phyloP scores from a whole-genome alignment of 2,113 vertebrate genomes.

The Malaclemys terrapin region DNA sequence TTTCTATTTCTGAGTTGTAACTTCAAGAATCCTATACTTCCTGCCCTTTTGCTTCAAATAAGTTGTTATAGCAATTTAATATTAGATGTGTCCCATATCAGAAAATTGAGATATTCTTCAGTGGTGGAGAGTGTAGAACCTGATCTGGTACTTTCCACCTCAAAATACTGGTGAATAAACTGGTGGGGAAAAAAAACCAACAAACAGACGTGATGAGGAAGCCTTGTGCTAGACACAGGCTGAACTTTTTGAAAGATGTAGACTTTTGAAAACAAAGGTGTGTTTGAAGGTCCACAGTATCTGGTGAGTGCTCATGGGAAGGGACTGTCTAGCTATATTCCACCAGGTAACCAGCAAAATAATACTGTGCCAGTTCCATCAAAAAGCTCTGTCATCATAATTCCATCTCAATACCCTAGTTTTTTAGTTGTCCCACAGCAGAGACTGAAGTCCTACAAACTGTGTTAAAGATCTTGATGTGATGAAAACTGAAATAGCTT shows the following conservation, averaged over 20 bases:
- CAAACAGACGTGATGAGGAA: not conserved
- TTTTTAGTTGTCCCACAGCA: not conserved
- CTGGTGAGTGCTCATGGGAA: not conserved
- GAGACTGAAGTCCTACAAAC: not conserved
- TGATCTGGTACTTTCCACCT: not conserved
- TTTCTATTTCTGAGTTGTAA: conserved; percentile 24
- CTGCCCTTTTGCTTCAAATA: conserved; percentile 14
- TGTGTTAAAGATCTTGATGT: not conserved
- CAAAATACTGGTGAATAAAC: not conserved
- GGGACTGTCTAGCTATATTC: not conserved
- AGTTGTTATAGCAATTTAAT: not conserved
- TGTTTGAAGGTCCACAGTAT: not conserved
- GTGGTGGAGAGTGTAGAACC: not conserved
- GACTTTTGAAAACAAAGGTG: not conserved
- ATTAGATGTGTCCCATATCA: not conserved
- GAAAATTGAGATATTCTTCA: not conserved
- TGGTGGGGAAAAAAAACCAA: not conserved
- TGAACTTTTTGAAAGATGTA: not conserved
- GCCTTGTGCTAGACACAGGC: not conserved
- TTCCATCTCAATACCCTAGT: not conserved
- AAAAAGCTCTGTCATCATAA: not conserved
- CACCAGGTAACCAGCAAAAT: not conserved
- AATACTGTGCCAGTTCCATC: not conserved
- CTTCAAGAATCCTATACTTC: not conserved
- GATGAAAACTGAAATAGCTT: not conserved